These are phyloP conservation scores for Leptoclinus maculatus DNA, from an alignment of 2,797 vertebrate species.

Conservation along the genomic window DNA sequence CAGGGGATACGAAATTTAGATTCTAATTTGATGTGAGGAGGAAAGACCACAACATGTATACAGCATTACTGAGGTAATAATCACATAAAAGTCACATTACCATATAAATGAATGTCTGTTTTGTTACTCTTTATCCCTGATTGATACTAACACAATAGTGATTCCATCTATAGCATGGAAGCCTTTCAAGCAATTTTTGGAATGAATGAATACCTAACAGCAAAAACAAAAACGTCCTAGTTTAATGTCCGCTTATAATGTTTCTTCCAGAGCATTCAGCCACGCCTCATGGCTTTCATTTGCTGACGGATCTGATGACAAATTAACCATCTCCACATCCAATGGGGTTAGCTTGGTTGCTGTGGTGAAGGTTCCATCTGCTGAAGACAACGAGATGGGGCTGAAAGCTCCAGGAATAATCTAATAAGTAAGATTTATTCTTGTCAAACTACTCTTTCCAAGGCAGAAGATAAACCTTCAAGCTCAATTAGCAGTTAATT, in stretches of 20 bases:
- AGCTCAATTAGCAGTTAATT: neutral
- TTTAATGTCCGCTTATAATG: neutral
- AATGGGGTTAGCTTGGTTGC: neutral
- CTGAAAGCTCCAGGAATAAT: neutral
- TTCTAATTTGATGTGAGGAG: slow-evolving; percentile 56
- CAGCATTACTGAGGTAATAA: neutral
- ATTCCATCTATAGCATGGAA: neutral
- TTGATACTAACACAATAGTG: neutral
- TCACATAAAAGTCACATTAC: slow-evolving; percentile 1
- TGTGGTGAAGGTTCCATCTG: neutral
- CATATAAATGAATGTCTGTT: neutral
- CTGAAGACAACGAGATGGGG: neutral
- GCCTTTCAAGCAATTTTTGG: neutral
- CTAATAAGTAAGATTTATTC: neutral
- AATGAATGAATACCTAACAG: no score
- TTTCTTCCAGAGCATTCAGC: neutral
- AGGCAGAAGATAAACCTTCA: neutral
- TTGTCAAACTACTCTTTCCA: neutral
- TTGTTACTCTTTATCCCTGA: neutral
- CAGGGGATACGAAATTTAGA: slow-evolving; percentile 59
- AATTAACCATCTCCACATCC: neutral
- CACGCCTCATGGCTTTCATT: neutral
- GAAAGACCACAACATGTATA: neutral
- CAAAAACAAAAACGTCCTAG: neutral
- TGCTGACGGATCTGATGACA: neutral